phyloP scores from a whole-genome alignment of 2,888 invertebrate genomes.

The Oscheius sp. region DNA sequence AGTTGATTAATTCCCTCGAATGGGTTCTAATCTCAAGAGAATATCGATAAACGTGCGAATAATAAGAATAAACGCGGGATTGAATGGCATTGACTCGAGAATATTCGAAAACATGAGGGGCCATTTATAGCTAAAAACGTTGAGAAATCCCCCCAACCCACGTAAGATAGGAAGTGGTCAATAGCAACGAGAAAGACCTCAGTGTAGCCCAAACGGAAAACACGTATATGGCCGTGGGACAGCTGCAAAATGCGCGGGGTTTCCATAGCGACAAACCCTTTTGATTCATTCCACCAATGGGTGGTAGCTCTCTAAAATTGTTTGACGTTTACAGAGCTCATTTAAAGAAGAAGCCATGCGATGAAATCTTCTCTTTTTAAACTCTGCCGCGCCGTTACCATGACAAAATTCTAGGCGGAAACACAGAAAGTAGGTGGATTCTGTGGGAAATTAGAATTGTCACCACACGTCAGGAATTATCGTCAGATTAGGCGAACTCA shows the following conservation, averaged over 20 bases:
- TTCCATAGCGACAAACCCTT: slow-evolving; percentile 20
- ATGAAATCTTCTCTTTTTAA: background rate
- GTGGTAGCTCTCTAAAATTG: too few relatives aligned
- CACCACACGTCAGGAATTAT: too few relatives aligned
- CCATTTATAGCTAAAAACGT: background rate
- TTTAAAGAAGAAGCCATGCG: background rate
- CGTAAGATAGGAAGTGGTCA: slow-evolving; percentile 11
- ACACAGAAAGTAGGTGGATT: too few relatives aligned
- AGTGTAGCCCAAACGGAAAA: background rate
- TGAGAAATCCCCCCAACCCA: background rate
- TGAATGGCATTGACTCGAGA: too few relatives aligned
- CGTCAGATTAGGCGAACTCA: too few relatives aligned
- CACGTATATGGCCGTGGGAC: slow-evolving; percentile 10
- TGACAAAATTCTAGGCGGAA: background rate
- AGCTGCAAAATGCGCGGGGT: slow-evolving; percentile 26
- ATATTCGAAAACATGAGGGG: too few relatives aligned
- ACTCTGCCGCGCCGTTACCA: background rate
- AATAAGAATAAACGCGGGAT: too few relatives aligned
- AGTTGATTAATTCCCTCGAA: background rate
- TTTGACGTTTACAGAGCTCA: background rate
- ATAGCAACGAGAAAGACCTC: slow-evolving; percentile 7
- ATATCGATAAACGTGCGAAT: too few relatives aligned
- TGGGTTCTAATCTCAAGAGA: too few relatives aligned
- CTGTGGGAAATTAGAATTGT: too few relatives aligned
- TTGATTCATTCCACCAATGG: slow-evolving; percentile 14